Evolutionary conservation across 2,888 invertebrate species (phyloP).

Genomic region (Bombyx huttoni): DNA sequence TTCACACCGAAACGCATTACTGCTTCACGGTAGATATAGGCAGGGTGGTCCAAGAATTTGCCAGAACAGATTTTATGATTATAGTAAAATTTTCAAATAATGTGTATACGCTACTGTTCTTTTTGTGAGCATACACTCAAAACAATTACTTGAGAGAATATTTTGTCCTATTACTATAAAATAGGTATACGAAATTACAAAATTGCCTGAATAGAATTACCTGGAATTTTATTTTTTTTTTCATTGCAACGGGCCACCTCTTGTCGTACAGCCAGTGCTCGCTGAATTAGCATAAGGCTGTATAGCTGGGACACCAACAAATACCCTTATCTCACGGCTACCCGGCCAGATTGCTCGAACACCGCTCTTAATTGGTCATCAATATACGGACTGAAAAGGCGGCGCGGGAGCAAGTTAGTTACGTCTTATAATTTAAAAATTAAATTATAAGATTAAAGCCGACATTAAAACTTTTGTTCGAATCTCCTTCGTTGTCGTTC

Average conservation of each 20-base stretch:
- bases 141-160: no score
- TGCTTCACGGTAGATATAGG: no score
- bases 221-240: not conserved
- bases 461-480: no score
- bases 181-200: not conserved
- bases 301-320: slow-evolving; percentile 45
- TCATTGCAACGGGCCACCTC: not conserved
- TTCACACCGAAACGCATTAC: no score
- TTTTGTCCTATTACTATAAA: no score
- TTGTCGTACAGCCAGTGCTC: not conserved
- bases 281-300: slow-evolving; percentile 48
- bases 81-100: no score
- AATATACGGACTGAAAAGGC: slow-evolving; percentile 51
- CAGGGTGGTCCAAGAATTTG: no score
- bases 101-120: no score
- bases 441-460: not conserved
- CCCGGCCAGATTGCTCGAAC: slow-evolving; percentile 47
- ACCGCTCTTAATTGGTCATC: slow-evolving; percentile 66
- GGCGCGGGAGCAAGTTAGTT: slow-evolving; percentile 20
- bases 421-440: not conserved
- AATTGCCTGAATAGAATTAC: not conserved
- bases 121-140: no score
- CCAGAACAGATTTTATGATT: no score
- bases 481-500: no score
- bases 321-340: slow-evolving; percentile 45